Evolutionary conservation across 2,797 vertebrate genomes (phyloP).

Genomic region (Picus viridis): DNA sequence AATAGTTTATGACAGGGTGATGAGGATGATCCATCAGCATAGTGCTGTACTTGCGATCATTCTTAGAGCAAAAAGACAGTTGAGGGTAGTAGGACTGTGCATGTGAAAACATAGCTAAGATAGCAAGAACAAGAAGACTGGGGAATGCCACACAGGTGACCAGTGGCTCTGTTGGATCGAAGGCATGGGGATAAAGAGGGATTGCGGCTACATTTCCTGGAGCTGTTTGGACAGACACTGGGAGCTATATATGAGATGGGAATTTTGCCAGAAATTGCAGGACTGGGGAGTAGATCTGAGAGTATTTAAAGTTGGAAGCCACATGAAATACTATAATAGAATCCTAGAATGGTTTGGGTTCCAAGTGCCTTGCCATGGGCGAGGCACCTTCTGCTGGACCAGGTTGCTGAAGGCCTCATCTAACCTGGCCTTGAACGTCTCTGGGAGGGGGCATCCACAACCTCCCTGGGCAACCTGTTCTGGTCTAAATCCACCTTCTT

Average conservation of each 20-base stretch:
- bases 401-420: no score
- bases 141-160: background rate
- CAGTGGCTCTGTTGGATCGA: background rate
- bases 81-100: background rate
- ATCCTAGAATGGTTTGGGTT: no score
- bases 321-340: background rate
- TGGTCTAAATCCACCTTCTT: no score
- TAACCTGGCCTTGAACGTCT: no score
- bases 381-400: no score
- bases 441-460: no score
- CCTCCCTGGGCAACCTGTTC: no score
- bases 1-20: background rate
- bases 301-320: background rate
- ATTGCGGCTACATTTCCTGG: background rate
- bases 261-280: background rate
- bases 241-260: fast-evolving
- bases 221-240: background rate
- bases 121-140: background rate
- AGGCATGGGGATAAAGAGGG: background rate
- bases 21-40: background rate
- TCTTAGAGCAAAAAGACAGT: background rate
- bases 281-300: background rate
- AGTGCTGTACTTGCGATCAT: background rate
- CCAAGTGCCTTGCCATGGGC: no score
- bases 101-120: background rate